Evolutionary conservation across 2,888 invertebrate genomes (phyloP), one percentile per base, ranked within the genome.

Genomic region (Poecilobothrus nobilitatus): DNA sequence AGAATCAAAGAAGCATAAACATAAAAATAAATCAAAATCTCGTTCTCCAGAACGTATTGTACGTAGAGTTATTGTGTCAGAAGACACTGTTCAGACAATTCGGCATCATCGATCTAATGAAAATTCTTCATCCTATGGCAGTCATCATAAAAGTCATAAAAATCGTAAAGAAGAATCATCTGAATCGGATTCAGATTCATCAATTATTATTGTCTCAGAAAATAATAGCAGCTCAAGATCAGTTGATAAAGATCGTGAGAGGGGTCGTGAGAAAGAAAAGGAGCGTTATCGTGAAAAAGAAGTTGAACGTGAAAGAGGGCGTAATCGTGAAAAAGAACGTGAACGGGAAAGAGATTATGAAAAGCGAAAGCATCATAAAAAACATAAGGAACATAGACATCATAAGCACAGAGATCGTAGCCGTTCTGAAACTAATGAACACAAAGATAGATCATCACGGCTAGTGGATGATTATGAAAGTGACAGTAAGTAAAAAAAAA

Each of bases 401-500:
- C 33, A 76, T n/a, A 75, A 75, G 63, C 75, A 75, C 21, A 73
- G 71, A 63, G 75, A 73, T 44, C 64, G 66, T 41, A 68, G 61
- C 15, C 21, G 53, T 0, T 53, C 53, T 34, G 21, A 34, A 66
- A 9, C 22, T 62, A 21, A 67, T n/a, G 61, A 64, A 21, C 15
- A 63, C 10, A 37, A 12, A 71, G n/a, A 74, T 73, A 22, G 76
- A 68, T 74, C 80, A 22, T 79, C 80, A 68, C 27, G 27, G 27
- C 77, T 79, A 0, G 69, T 79, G 21, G 77, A 80, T 70, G 80
- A 79, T 67, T 78, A 79, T 66, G 79, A 82, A 70, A 80, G 80
- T n/a, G 82, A 82, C 53, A 82, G 82, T 82, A 78, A 80, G 81
- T 82, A 69, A 66, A 68, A n/a, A 20, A n/a, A 65, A 27, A 65